Base-by-base conservation (phyloP, 2,797 vertebrate species). In the Potorous gilbertii region DNA sequence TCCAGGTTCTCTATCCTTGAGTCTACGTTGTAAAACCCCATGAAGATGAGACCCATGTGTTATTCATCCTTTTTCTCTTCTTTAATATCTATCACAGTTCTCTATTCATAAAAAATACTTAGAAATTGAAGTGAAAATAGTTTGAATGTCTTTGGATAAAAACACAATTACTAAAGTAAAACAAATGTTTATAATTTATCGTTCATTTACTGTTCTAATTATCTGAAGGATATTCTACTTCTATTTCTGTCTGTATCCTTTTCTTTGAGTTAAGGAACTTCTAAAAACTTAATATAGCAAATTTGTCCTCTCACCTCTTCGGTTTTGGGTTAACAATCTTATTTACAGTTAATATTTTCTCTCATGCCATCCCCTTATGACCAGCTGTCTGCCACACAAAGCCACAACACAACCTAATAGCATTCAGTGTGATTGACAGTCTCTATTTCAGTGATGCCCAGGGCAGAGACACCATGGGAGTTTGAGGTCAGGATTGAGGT, bases 121-220 rank as follows among this genome's bases (percentile, higher is more conserved):
- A 46, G 66, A 21, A 81, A 40, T 46, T 9, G 8, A 81, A 81
- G 0, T 81, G 66, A 81, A 81, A 81, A 56, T 54, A 52, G 1
- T 66, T 96, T 96, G 57, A 50, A 54, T 74, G n/a, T 52, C 28
- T 96, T 97, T 95, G 13, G 91, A 93, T 11, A 87, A 50, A 54
- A 91, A 31, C 18, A 92, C 94, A 90, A 34, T 3, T 87, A n/a
- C 55, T 93, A 74, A 54, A 93, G 46, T 59, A 21, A 93, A 21
- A 92, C 24, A 54, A 40, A 92, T 21, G 1, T 56, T 96, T 57
- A 62, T 92, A 92, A 94, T 93, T 56, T 81, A 2, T 1, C 0
- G 50, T 10, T 56, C 29, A 55, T 40, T 96, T 8, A 91, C n/a
- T 94, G 27, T 95, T 93, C 31, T 92, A n/a, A 34, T 34, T 92